Base-by-base conservation (phyloP, 1,140 invertebrate species). In the Cotesia glomerata region DNA sequence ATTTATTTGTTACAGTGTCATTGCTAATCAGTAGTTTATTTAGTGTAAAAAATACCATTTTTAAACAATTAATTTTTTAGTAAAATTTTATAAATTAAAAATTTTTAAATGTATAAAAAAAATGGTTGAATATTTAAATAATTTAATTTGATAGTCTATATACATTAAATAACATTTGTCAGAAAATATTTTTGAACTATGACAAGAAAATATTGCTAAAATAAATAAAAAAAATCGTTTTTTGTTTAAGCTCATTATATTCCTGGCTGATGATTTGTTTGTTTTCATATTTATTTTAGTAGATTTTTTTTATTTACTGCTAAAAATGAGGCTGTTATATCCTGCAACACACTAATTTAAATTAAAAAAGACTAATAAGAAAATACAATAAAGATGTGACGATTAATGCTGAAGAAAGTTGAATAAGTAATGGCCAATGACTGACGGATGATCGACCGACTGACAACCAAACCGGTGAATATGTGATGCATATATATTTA, bases 391-490 rank as follows among this genome's bases (percentile, higher is more conserved):
- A 7, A 69, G 16, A 18, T 45, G 36, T 68, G 36, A 45, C 34
- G 54, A 35, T 45, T 1, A 36, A 59, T 5, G 5, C 13, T 62
- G 66, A 72, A 66, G 63, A 72, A 72, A 72, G 63, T 66, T 54
- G 49, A 72, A 72, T 72, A 58, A 72, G 51, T 59, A 72, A 71
- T 71, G 62, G 69, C 45, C 51, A 71, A 72, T 72, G 70, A 72
- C 70, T 66, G 70, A 72, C 62, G 63, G 18, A 58, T 67, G 65
- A 54, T 49, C 36, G 18, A 13, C n/a, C 11, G 16, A 32, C 32
- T 13, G 35, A 36, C 14, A 62, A 7, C 5, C 39, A 45, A 45
- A 45, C 11, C 39, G 39, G 59, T 63, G 62, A 26, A 32, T 26
- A 32, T 39, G 67, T 32, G 67, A 45, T 45, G 39, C 39, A 45